Base-by-base conservation (phyloP, 1,140 invertebrate genomes). In the Drosophila bocki region DNA sequence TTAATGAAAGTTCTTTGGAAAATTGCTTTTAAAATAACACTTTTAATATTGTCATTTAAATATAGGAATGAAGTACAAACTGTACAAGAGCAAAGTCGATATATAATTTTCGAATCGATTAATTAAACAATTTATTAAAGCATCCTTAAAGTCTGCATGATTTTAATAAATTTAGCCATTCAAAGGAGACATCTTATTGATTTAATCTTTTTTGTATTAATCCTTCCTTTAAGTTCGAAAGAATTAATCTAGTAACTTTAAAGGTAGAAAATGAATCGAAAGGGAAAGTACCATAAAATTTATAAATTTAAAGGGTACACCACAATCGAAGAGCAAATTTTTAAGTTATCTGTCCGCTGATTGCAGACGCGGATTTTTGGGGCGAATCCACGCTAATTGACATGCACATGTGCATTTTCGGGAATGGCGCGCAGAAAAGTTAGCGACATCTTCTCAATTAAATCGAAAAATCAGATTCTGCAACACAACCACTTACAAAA, bases 401-500 rank as follows among this genome's bases (percentile, higher is more conserved):
- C 85, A 85, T 90, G 85, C 85, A 88, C 85, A 88, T 74, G 81
- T 88, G 84, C 85, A 75, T 37, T 42, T 57, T 37, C 26, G 44
- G 56, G 50, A 65, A 54, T 33, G 74, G 44, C 26, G 19, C 37
- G 42, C 51, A 72, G 44, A 65, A 37, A 44, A 57, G 50, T 54
- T 41, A 53, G 75, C 51, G 51, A 59, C 61, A 53, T 35, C 29
- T 51, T 64, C 42, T 51, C 48, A 77, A 79, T 79, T 54, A 72
- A 79, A 72, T 37, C 32, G 35, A 56, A 54, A 54, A 71, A 62
- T 51, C 26, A 19, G 41, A 42, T 58, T 70, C 69, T 41, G 64
- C 61, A 81, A 71, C 58, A 69, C 29, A 58, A 4, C 53, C 64
- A 90, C 85, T 90, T 90, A 90, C 85, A 90, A 90, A 84, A 87